These are phyloP conservation scores for Sebastes reedi DNA, from an alignment of 2,797 vertebrate species.

Conservation along the genomic window DNA sequence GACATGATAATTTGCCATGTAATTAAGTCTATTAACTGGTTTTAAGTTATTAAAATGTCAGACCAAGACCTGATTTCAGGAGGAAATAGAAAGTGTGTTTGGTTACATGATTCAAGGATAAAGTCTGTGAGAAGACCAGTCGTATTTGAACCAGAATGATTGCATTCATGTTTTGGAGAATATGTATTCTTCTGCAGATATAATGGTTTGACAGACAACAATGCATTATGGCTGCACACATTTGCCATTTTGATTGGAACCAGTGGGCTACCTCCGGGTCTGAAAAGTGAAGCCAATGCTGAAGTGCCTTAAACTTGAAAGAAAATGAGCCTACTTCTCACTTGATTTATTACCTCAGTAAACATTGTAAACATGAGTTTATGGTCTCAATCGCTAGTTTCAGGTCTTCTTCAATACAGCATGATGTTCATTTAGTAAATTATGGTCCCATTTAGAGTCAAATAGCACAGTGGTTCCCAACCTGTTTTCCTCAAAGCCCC, in stretches of 20 bases:
- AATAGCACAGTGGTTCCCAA: too few relatives aligned
- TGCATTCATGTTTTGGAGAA: not conserved
- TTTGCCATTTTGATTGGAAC: not conserved
- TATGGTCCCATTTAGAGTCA: too few relatives aligned
- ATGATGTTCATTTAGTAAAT: too few relatives aligned
- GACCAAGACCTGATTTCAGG: conserved; percentile 4
- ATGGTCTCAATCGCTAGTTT: too few relatives aligned
- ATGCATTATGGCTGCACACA: not conserved
- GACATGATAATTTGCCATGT: not conserved
- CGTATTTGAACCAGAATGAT: not conserved
- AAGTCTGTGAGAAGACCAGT: not conserved
- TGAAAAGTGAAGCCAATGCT: too few relatives aligned
- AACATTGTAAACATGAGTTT: too few relatives aligned
- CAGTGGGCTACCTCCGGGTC: too few relatives aligned
- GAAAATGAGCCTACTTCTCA: too few relatives aligned
- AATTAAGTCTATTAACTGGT: conserved; percentile 14
- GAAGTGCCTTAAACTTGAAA: too few relatives aligned
- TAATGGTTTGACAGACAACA: not conserved
- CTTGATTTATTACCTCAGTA: too few relatives aligned
- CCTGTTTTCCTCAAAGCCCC: too few relatives aligned
- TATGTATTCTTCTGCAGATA: not conserved
- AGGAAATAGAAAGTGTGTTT: conserved; percentile 33
- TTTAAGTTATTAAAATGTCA: conserved; percentile 24
- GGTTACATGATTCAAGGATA: not conserved
- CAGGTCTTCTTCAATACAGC: too few relatives aligned